Percentiles rank a stretch among this genome's conserved stretches.
phyloP scores from a whole-genome alignment of 2,888 invertebrate genomes.

The Agrotis ipsilon region DNA sequence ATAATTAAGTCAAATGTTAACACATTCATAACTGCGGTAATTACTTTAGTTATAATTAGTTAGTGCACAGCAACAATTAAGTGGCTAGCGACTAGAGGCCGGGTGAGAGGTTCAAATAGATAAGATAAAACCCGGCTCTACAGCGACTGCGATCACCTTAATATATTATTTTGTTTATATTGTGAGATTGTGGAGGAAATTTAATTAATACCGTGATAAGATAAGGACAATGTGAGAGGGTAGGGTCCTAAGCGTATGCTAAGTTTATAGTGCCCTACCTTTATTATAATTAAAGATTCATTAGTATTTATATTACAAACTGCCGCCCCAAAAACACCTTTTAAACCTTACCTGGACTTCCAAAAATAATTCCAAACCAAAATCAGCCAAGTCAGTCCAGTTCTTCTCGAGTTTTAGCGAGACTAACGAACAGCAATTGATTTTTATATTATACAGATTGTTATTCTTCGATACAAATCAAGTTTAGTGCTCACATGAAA shows the following conservation, averaged over 20 bases:
- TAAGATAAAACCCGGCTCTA: slow-evolving; percentile 31
- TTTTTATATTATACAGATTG: too few species aligned
- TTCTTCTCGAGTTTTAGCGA: too few species aligned
- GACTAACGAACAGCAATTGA: too few species aligned
- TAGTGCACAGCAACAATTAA: slow-evolving; percentile 28
- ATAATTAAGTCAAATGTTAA: neutral
- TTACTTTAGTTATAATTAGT: slow-evolving; percentile 15
- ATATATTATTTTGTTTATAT: neutral
- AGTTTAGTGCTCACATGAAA: neutral
- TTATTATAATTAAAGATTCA: too few species aligned
- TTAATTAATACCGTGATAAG: neutral
- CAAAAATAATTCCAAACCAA: too few species aligned
- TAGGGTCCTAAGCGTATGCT: too few species aligned
- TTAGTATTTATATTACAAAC: too few species aligned
- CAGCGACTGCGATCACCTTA: slow-evolving; percentile 4
- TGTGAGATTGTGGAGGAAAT: neutral
- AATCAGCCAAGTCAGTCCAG: too few species aligned
- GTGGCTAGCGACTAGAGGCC: neutral
- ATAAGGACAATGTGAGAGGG: neutral
- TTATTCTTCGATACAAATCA: neutral
- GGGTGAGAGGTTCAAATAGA: slow-evolving; percentile 30
- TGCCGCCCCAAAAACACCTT: too few species aligned
- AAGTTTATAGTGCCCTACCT: too few species aligned
- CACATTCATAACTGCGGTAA: neutral
- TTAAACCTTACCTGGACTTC: too few species aligned